Evolutionary conservation across 2,113 vertebrate genomes (phyloP), one percentile per base, ranked within the genome.

Genomic region (Menura novaehollandiae): DNA sequence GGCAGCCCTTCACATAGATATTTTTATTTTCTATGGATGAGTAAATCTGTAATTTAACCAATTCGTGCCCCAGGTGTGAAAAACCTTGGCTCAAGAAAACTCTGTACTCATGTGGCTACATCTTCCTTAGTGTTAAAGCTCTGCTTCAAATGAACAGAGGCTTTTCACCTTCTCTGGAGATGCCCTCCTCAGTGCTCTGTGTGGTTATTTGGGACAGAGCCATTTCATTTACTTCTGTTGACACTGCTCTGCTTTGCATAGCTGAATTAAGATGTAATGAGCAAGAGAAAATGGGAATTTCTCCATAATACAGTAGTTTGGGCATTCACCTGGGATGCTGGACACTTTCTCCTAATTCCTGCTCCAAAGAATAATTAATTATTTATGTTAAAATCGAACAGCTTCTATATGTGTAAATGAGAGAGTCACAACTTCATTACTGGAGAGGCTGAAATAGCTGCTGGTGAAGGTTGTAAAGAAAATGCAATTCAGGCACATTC

Each of bases 361-460:
- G n/a, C 59, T 94, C 47, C 55, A 88, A 51, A 55, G 35, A 83
- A 67, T 80, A 89, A 89, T 91, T 73, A 95, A 89, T 93, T 84
- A 88, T 93, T 93, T 85, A 83, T 71, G 59, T 68, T 78, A 71
- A 92, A 75, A 83, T 39, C 23, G 46, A 93, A 59, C 30, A 32
- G 43, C 30, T 92, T 94, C 86, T 71, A 32, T 94, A 78, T 59
- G 76, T 63, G 79, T 63, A 86, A 94, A 92, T 84, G 91, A 93
- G 68, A 91, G 49, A 95, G 51, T 73, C 91, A 73, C 63, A 51
- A 93, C 96, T 88, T 96, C 76, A 84, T 95, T 95, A 91, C 76
- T 71, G 83, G 71, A 88, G 53, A 86, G 43, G 21, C 51, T 90
- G 71, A 86, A 95, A 75, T 74, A 88, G 83, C 55, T 93, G 51